Percentiles rank a stretch among this genome's conserved stretches.
Evolutionary conservation across 2,888 invertebrate genomes (phyloP).

Genomic region (Cheilosia pagana): DNA sequence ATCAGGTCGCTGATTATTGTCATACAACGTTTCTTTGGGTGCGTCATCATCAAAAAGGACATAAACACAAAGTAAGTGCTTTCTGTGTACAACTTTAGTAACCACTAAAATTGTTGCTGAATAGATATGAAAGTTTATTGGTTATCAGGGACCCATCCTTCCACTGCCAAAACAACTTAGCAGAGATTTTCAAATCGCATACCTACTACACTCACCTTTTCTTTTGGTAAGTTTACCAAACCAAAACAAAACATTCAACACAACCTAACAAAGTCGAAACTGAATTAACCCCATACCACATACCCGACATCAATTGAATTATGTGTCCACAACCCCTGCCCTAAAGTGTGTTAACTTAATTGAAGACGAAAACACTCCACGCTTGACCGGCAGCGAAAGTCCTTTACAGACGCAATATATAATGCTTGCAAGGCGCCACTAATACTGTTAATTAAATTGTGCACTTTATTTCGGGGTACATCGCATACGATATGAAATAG

Average conservation of each 20-base stretch:
- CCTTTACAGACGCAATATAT: conserved; percentile 1
- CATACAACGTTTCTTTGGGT: too few species aligned
- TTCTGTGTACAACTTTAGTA: too few species aligned
- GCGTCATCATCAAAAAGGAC: too few species aligned
- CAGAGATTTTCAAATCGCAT: too few species aligned
- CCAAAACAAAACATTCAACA: conserved; percentile 26
- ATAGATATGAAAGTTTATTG: too few species aligned
- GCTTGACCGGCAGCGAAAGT: conserved; percentile 31
- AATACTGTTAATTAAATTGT: conserved; percentile 69
- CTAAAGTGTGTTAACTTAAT: conserved; percentile 46
- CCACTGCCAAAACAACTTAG: background rate
- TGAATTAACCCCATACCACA: conserved; percentile 24
- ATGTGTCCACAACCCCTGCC: conserved; percentile 15
- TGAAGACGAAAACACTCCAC: conserved; percentile 44
- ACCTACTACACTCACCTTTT: too few species aligned
- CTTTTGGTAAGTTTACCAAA: background rate
- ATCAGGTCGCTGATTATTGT: too few species aligned
- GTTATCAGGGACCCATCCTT: too few species aligned
- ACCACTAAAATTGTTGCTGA: too few species aligned
- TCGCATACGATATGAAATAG: conserved; percentile 25
- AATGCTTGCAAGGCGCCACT: conserved; percentile 34
- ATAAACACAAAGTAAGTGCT: too few species aligned
- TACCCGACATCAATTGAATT: conserved; percentile 34
- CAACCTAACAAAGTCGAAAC: conserved; percentile 14
- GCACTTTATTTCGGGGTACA: conserved; percentile 39